Evolutionary conservation across 2,888 invertebrate genomes (phyloP).

Genomic region (Thera obeliscata): DNA sequence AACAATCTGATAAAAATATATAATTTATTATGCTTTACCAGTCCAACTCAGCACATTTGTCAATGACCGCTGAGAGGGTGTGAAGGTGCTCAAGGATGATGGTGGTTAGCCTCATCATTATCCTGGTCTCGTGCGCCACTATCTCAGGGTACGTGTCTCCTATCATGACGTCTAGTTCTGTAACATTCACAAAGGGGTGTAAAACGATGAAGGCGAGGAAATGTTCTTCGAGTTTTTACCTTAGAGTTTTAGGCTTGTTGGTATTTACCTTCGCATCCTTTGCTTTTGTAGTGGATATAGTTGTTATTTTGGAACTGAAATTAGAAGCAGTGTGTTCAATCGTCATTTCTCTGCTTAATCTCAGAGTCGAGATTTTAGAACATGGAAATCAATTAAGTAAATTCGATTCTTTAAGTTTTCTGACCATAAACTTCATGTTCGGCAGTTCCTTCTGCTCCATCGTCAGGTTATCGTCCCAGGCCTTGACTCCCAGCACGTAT

Average conservation of each 20-base stretch:
- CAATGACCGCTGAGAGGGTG: constrained; percentile 82
- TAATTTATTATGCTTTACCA: constrained; percentile 11
- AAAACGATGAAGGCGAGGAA: background rate
- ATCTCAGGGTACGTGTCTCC: constrained; percentile 93
- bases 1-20: no score
- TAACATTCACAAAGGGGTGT: background rate
- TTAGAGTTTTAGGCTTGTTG: background rate
- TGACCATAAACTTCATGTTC: constrained; percentile 89
- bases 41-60: constrained; percentile 82
- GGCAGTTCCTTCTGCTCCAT: constrained; percentile 85
- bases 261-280: constrained; percentile 84
- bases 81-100: constrained; percentile 85
- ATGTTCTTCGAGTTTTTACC: background rate
- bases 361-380: background rate
- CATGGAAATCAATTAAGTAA: background rate
- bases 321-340: background rate
- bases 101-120: constrained; percentile 88
- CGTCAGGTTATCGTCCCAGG: constrained; percentile 84
- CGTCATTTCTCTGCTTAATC: background rate
- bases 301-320: constrained; percentile 87
- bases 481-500: constrained; percentile 90
- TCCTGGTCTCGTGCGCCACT: constrained; percentile 90
- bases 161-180: constrained; percentile 89
- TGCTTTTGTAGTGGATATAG: constrained; percentile 89
- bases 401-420: constrained; percentile 10